Evolutionary conservation across 2,797 vertebrate species (phyloP).

Genomic region (Ficedula albicollis): DNA sequence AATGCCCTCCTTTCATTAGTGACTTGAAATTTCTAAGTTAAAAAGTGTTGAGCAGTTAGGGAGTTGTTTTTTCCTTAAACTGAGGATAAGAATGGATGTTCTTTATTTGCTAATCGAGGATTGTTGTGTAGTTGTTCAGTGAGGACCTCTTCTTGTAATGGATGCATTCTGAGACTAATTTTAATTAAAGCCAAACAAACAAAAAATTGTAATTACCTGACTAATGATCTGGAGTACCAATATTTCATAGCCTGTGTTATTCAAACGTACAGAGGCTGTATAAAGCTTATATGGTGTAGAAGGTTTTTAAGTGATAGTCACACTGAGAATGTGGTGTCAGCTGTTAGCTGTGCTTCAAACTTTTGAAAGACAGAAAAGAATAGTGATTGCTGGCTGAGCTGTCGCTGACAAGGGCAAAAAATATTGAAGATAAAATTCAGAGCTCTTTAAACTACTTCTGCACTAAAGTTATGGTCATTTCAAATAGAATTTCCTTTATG

Average conservation of each 20-base stretch:
- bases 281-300: neutral
- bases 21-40: neutral
- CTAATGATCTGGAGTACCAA: slow-evolving; percentile 19
- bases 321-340: neutral
- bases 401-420: neutral
- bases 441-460: slow-evolving; percentile 1
- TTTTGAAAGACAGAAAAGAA: neutral
- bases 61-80: neutral
- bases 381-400: neutral
- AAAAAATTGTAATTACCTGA: slow-evolving; percentile 41
- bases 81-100: neutral
- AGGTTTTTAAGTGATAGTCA: neutral
- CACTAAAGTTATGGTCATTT: slow-evolving; percentile 11
- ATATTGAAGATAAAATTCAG: slow-evolving; percentile 1
- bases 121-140: neutral
- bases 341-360: neutral
- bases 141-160: slow-evolving; percentile 32
- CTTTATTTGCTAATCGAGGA: neutral
- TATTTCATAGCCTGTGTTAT: slow-evolving; percentile 23
- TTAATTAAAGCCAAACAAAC: slow-evolving; percentile 47
- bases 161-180: neutral
- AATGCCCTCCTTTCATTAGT: neutral
- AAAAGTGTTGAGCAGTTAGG: neutral
- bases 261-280: neutral
- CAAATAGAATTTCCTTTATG: slow-evolving; percentile 8